Percentiles rank a stretch among this genome's conserved stretches.
Conservation (phyloP, 2,888 invertebrate species). For the Formica aserva region DNA sequence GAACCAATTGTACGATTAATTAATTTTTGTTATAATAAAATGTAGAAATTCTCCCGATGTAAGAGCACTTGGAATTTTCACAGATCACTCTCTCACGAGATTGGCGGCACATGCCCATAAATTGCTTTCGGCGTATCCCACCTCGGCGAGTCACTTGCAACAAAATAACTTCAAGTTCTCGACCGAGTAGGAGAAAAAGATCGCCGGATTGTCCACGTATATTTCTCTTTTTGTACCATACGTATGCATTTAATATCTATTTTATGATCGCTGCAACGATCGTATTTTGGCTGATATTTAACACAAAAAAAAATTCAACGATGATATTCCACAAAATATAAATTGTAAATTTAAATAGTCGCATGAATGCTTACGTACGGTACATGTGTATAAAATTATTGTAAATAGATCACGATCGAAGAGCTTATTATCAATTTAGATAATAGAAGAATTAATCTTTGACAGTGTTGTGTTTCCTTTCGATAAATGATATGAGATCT, state of each 20-base stretch:
- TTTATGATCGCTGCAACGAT: background rate
- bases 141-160: conserved; percentile 73
- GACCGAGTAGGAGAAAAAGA: conserved; percentile 31
- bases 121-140: conserved; percentile 32
- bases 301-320: background rate
- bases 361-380: conserved; percentile 1
- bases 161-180: conserved; percentile 78
- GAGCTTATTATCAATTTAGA: background rate
- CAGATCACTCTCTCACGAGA: conserved; percentile 43
- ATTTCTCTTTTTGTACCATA: conserved; percentile 1
- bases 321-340: background rate
- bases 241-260: background rate
- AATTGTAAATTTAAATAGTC: background rate
- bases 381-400: conserved; percentile 21
- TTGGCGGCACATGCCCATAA: conserved; percentile 37
- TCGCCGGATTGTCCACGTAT: background rate
- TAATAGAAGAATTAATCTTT: background rate
- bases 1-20: conserved; percentile 66
- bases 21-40: conserved; percentile 61
- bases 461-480: background rate
- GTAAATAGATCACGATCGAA: background rate
- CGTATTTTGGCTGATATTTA: background rate
- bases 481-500: background rate
- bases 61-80: conserved; percentile 56
- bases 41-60: conserved; percentile 52